Percentiles rank a stretch among this genome's conserved stretches.
Evolutionary conservation across 2,797 vertebrate genomes (phyloP).

Genomic region (Eupleurogrammus muticus): DNA sequence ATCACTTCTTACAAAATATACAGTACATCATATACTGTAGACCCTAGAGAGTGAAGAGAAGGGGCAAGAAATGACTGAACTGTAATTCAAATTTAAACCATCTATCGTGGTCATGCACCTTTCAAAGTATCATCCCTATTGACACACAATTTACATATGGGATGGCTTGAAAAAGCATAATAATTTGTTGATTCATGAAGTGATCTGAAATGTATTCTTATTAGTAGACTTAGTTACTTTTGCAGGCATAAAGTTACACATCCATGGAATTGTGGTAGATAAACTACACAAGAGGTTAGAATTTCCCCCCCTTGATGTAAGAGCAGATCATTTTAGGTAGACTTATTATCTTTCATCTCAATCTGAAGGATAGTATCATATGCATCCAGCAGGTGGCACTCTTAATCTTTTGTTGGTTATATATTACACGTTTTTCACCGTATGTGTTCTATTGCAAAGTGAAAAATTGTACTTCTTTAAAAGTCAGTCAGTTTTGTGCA

Average conservation of each 20-base stretch:
- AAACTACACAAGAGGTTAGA: not conserved
- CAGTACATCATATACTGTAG: not conserved
- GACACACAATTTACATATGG: not conserved
- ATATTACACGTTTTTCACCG: not conserved
- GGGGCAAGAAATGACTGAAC: not conserved
- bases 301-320: not conserved
- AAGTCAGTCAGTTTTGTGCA: not conserved
- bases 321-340: not conserved
- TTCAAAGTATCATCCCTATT: not conserved
- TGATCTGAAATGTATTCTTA: not conserved
- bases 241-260: not conserved
- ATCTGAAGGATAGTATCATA: not conserved
- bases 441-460: not conserved
- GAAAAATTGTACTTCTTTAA: not conserved
- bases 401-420: not conserved
- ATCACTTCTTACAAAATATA: not conserved
- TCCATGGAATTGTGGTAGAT: not conserved
- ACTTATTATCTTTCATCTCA: not conserved
- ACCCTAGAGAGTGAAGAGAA: not conserved
- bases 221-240: not conserved
- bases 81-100: not conserved
- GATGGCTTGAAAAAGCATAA: not conserved
- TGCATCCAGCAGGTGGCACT: slow-evolving; percentile 34
- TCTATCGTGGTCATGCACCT: not conserved
- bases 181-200: too few species aligned